Conservation (phyloP, 2,888 invertebrate genomes). For the Spilosoma lubricipeda region DNA sequence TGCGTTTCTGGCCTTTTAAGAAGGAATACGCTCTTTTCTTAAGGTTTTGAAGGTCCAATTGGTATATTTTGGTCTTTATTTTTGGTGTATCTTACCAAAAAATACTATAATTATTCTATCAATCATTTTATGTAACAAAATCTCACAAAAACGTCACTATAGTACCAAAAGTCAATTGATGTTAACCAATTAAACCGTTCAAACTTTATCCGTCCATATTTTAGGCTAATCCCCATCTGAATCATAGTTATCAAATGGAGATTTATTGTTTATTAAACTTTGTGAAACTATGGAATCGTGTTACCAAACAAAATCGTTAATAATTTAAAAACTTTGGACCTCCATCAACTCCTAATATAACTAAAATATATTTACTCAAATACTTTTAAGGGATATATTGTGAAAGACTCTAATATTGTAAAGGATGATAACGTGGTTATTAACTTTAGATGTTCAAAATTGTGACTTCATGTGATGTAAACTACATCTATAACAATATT, state of each 20-base stretch:
- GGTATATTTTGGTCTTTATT: too few relatives aligned
- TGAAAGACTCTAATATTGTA: too few relatives aligned
- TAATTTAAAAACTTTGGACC: constrained; percentile 1
- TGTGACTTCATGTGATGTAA: too few relatives aligned
- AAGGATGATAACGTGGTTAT: too few relatives aligned
- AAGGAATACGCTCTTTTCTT: too few relatives aligned
- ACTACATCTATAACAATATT: too few relatives aligned
- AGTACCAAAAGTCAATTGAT: background rate
- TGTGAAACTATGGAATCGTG: background rate
- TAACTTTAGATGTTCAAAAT: too few relatives aligned
- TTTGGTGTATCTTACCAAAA: too few relatives aligned
- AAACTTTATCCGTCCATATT: background rate
- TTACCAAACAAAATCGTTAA: constrained; percentile 1
- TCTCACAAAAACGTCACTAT: background rate
- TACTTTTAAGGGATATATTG: background rate
- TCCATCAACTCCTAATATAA: background rate
- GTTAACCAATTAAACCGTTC: background rate
- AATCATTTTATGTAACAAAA: background rate
- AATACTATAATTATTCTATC: too few relatives aligned
- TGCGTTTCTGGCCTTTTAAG: too few relatives aligned
- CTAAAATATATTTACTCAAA: background rate
- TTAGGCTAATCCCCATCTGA: background rate
- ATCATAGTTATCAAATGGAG: background rate
- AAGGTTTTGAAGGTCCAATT: too few relatives aligned
- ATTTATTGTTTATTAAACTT: background rate